A percentile compares a stretch with the other conserved stretches of the same genome.
phyloP scores from a whole-genome alignment of 2,113 vertebrate species.

The Tragelaphus buxtoni region DNA sequence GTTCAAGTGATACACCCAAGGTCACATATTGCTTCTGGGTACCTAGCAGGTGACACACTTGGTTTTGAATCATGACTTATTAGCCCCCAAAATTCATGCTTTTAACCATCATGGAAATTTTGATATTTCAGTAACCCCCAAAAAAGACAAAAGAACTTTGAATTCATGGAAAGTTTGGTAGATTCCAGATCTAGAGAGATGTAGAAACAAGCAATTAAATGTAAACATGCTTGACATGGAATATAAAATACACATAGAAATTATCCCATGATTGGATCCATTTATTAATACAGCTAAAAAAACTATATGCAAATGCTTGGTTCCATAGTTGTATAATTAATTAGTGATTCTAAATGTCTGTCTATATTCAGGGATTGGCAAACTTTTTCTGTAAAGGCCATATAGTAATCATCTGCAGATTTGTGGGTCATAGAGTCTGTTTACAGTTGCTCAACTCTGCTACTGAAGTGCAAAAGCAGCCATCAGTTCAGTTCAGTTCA shows the following conservation, averaged over 20 bases:
- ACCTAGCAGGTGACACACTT: neutral
- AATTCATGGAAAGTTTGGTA: neutral
- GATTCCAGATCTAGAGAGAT: neutral
- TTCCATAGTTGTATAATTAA: neutral
- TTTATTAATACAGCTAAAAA: neutral
- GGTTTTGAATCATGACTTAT: neutral
- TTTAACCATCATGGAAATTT: neutral
- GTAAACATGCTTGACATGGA: neutral
- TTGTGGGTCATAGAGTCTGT: neutral
- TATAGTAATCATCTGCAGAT: neutral
- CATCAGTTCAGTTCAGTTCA: neutral
- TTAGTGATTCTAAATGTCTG: neutral
- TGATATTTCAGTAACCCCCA: neutral
- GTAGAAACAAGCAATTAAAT: neutral
- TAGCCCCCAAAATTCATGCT: neutral
- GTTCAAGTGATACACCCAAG: neutral
- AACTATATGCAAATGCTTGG: rapidly evolving
- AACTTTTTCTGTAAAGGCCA: neutral
- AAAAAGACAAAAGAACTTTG: neutral
- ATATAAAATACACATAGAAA: neutral
- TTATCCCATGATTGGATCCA: neutral
- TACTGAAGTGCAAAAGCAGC: neutral
- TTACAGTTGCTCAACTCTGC: neutral
- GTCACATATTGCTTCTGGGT: neutral
- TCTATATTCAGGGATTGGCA: neutral